Conservation (phyloP, 2,797 vertebrate genomes). For the Capromys pilorides region DNA sequence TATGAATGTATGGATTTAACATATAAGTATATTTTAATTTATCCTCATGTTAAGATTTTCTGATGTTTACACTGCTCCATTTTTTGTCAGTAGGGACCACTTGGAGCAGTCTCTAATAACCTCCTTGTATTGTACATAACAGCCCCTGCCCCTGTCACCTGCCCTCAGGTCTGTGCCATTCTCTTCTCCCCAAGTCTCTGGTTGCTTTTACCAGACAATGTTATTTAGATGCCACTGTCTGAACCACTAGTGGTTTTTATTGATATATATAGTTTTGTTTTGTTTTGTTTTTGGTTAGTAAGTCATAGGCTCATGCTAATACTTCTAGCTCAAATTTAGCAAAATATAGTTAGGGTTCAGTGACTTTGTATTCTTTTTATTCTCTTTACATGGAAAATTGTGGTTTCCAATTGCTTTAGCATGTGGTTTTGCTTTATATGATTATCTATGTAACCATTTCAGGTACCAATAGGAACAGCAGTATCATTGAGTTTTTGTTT, state of each 20-base stretch:
- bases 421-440: not conserved
- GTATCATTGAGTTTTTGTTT: not conserved
- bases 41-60: not conserved
- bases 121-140: not conserved
- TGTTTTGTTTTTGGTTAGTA: too few species aligned
- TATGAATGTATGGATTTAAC: not conserved
- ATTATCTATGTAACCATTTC: not conserved
- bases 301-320: not conserved
- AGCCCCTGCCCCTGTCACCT: not conserved
- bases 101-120: not conserved
- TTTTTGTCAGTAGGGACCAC: not conserved
- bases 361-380: not conserved
- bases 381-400: not conserved
- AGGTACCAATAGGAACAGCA: not conserved
- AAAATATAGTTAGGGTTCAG: slow-evolving; percentile 10
- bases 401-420: not conserved
- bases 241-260: not conserved
- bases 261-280: not conserved
- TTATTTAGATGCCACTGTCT: not conserved
- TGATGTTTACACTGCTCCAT: not conserved
- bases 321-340: slow-evolving; percentile 1
- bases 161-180: not conserved
- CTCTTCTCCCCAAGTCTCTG: not conserved
- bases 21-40: not conserved
- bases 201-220: slow-evolving; percentile 1